These are phyloP conservation scores for Galendromus occidentalis DNA, from an alignment of 1,140 invertebrate species.

Conservation along the genomic window DNA sequence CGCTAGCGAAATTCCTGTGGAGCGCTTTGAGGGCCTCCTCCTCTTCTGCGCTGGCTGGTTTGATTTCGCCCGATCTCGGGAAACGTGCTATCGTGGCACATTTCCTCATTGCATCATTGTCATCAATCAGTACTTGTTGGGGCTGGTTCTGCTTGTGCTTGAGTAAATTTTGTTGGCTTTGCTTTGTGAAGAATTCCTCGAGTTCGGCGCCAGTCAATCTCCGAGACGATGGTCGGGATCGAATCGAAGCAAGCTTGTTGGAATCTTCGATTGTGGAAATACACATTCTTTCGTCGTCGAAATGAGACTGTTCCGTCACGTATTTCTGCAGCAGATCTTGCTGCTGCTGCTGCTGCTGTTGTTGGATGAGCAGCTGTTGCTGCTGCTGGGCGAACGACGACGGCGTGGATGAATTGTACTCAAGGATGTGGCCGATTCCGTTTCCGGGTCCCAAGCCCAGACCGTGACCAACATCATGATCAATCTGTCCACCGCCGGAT, in stretches of 20 bases:
- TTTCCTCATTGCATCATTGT: neutral
- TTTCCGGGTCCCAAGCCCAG: constrained; percentile 1
- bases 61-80: constrained; percentile 8
- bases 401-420: constrained; percentile 6
- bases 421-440: neutral
- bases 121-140: neutral
- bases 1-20: constrained; percentile 1
- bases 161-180: constrained; percentile 30
- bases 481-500: constrained; percentile 15
- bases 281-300: constrained; percentile 5
- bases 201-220: constrained; percentile 69
- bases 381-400: constrained; percentile 3
- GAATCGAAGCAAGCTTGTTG: constrained; percentile 57
- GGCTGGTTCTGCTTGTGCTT: constrained; percentile 12
- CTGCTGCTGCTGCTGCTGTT: constrained; percentile 6
- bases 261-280: constrained; percentile 1
- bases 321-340: neutral
- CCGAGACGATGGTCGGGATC: constrained; percentile 57
- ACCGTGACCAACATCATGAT: neutral
- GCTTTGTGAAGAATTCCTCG: constrained; percentile 67
- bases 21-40: constrained; percentile 9
- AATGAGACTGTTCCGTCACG: neutral
- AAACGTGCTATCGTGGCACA: constrained; percentile 4
- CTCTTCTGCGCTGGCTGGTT: constrained; percentile 5
- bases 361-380: neutral